Base-by-base conservation (phyloP, 2,888 invertebrate species). In the Heliconius ethilla region DNA sequence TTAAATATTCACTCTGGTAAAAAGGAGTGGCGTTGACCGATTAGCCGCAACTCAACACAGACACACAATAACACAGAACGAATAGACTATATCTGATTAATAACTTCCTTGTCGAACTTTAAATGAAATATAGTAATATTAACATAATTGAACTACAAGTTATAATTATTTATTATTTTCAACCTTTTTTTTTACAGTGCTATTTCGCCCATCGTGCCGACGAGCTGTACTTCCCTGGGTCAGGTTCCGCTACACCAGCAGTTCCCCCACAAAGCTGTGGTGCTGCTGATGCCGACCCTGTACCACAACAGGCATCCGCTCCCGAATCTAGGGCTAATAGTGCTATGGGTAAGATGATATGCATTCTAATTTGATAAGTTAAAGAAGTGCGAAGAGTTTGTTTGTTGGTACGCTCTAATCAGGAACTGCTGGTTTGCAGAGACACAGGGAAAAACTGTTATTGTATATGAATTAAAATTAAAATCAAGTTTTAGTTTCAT, bases 151-250 rank as follows among this genome's bases (percentile, higher is more conserved):
- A 51, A 51, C 51, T 51, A 18, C 7, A 51, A 51, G 18, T 18
- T 51, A 51, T 51, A 51, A 51, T 51, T 22, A 51, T 22, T 51
- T 22, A 51, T 51, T 51, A 51, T n/a, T 1, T 55, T 25, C 40
- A 29, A 29, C 25, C 15, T 2, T 51, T 70, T 15, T 15, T 51
- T 27, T 70, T 15, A 10, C 96, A 97, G 88, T 97, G 97, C 83
- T 98, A 98, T 90, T 97, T 98, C 88, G 95, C 96, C 6, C 96
- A 96, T 69, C 95, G 98, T 74, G 96, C 96, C 1, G 96, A 96
- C 88, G 97, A 97, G 86, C 88, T 97, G 65, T 95, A 96, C 86
- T 96, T 97, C 87, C 92, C 92, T 13, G 88, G 89, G 15, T 88
- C 89, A 51, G 84, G 86, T 3, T 83, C 84, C 65, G 85, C 75